Conservation (phyloP, 2,113 vertebrate species). For the Peucedramus taeniatus region DNA sequence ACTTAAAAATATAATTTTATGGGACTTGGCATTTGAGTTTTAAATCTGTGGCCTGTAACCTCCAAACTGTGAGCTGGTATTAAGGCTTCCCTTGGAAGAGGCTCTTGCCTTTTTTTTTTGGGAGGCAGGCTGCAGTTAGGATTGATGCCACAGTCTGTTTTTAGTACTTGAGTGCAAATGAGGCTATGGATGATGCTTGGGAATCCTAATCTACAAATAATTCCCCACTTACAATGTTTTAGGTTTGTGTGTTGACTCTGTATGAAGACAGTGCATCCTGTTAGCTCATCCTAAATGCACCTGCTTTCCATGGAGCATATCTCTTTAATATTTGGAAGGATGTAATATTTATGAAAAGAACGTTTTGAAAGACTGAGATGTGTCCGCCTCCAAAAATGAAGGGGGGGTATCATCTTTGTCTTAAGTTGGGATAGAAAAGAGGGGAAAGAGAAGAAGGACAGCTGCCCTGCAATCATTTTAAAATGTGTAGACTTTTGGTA, state of each 20-base stretch:
- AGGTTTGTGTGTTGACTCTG: neutral
- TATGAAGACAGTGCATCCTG: neutral
- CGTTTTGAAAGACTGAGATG: neutral
- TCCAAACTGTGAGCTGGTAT: neutral
- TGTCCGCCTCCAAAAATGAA: neutral
- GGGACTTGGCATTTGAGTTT: neutral
- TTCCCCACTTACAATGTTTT: neutral
- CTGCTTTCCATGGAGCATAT: neutral
- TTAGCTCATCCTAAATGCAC: neutral
- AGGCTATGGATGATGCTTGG: neutral
- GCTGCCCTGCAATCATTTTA: neutral
- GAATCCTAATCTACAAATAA: neutral
- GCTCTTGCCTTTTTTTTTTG: neutral
- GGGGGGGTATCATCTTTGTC: neutral
- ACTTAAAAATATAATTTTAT: neutral
- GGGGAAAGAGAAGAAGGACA: neutral
- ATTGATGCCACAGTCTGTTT: neutral
- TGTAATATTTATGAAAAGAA: neutral
- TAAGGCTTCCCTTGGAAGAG: neutral
- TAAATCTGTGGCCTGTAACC: neutral
- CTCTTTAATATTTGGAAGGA: neutral
- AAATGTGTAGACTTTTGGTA: neutral
- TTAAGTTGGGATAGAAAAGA: neutral
- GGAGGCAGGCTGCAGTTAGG: neutral
- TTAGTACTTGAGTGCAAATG: neutral